Evolutionary conservation across 2,888 invertebrate species (phyloP), one percentile per base, ranked within the genome.

Genomic region (Machimus atricapillus): DNA sequence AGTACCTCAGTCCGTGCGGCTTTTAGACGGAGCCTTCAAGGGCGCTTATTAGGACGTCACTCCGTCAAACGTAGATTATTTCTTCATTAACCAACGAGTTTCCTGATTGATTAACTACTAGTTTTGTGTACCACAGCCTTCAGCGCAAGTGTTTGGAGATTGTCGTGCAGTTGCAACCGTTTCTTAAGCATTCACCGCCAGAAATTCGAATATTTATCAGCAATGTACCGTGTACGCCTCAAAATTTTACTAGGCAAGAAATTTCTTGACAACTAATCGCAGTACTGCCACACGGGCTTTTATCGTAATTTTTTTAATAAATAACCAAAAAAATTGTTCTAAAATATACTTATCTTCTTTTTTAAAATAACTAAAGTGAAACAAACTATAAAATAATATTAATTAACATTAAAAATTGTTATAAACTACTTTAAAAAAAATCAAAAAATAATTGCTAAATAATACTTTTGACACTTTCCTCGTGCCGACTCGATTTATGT

Each of bases 151-250:
- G n/a, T 9, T 0, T 4, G 16, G 14, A 1, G 16, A 52, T 52
- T 52, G 2, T 5, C 16, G 27, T 66, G 0, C 58, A 66, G 3
- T 12, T 12, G 12, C 66, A 40, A 78, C 78, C 43, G 78, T 40
- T 23, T 78, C 23, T 43, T 40, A 14, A 78, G 40, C 23, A 40
- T 2, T 46, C 6, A 5, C 0, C 23, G 31, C 81, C 81, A 56
- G 81, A 82, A 66, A 82, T 82, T 58, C 31, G 52, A 82, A 82
- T 82, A 37, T 66, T 82, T 82, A 37, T 34, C 82, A 31, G 82
- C 12, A 82, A 66, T 82, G 82, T 82, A 82, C 82, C 81, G 34
- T 14, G 81, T 58, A 31, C 82, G 82, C 37, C 82, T 37, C 82
- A 82, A 82, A 82, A 82, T 82, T 82, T 82, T 66, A 46, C 37